These are phyloP conservation scores for Epizoanthus ramosus DNA, from an alignment of 92 coral and sea anemone genomes.

Conservation along the genomic window DNA sequence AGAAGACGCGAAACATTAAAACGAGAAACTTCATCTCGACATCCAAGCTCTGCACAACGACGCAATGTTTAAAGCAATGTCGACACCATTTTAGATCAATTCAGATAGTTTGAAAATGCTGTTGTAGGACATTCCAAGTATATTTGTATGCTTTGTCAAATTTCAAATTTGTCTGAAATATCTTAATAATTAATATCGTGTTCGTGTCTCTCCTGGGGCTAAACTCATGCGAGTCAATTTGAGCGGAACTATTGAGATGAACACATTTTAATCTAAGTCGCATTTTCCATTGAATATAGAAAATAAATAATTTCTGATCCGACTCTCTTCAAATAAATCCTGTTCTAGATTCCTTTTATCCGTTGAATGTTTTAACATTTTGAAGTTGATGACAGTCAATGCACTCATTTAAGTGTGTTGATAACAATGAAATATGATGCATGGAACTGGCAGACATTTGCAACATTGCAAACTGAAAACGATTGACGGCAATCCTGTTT, in stretches of 20 bases:
- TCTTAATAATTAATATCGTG: too few species aligned
- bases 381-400: background rate
- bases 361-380: background rate
- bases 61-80: background rate
- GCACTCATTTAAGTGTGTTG: background rate
- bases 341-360: background rate
- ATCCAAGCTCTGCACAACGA: background rate
- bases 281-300: too few species aligned
- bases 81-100: background rate
- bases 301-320: too few species aligned
- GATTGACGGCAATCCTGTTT: background rate
- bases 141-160: too few species aligned
- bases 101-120: too few species aligned
- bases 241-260: too few species aligned
- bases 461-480: background rate
- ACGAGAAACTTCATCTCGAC: background rate
- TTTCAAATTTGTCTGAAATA: too few species aligned
- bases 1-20: constrained; percentile 3
- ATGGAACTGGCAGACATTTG: background rate
- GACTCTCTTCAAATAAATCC: background rate
- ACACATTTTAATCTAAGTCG: too few species aligned
- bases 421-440: background rate
- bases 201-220: too few species aligned
- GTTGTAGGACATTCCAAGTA: too few species aligned
- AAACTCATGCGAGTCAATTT: too few species aligned